Percentiles rank a stretch among this genome's conserved stretches.
Conservation (phyloP, 2,888 invertebrate species). For the Lochmaea crataegi region DNA sequence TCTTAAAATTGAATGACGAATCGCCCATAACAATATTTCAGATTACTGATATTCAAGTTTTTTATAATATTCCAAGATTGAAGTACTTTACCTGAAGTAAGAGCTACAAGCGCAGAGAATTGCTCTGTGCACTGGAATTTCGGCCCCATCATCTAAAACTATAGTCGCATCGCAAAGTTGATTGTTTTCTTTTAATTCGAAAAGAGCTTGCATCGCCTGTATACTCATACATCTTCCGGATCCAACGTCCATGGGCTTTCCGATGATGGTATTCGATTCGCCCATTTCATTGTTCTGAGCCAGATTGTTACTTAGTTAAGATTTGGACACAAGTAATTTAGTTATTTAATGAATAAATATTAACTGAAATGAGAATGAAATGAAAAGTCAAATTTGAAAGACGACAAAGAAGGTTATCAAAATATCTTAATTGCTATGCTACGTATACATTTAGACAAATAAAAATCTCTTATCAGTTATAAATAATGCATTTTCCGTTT, state of each 20-base stretch:
- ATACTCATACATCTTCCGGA: constrained; percentile 80
- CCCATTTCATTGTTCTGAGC: constrained; percentile 59
- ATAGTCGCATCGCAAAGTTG: constrained; percentile 89
- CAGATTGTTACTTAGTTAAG: constrained; percentile 47
- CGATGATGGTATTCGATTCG: constrained; percentile 54
- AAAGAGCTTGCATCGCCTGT: constrained; percentile 85
- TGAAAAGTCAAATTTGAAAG: constrained; percentile 55
- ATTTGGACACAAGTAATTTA: constrained; percentile 54
- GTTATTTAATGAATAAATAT: constrained; percentile 46
- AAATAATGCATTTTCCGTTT: not conserved
- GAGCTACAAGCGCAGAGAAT: constrained; percentile 90
- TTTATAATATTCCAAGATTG: no score
- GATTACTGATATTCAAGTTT: no score
- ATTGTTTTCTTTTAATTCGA: constrained; percentile 84
- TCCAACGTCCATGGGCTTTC: constrained; percentile 59
- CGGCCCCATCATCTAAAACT: constrained; percentile 82
- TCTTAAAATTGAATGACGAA: no score
- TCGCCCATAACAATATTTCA: no score
- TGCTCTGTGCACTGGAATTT: constrained; percentile 87
- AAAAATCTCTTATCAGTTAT: not conserved
- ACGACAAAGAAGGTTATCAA: constrained; percentile 38
- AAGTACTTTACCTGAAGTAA: constrained; percentile 90
- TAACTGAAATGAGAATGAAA: constrained; percentile 49
- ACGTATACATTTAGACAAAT: no score
- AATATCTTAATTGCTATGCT: not conserved